Conservation (phyloP, 2,113 vertebrate species). For the Dipodomys merriami region DNA sequence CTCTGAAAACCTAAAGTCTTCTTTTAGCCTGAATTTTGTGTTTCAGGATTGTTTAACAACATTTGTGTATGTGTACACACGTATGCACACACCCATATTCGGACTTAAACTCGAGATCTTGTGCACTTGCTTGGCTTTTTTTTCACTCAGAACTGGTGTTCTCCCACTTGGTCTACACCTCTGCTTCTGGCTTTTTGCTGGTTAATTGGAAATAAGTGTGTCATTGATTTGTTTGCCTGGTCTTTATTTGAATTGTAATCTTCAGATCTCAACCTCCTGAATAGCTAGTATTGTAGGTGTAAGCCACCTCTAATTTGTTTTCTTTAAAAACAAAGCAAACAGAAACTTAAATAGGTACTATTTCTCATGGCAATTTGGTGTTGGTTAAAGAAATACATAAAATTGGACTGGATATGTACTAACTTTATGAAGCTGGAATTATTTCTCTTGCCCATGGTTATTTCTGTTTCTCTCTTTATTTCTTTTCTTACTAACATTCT, state of each 20-base stretch:
- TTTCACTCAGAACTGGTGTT: no score
- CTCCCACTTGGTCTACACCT: no score
- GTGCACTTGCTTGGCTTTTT: no score
- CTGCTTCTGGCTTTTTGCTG: neutral
- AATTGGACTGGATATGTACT: constrained; percentile 30
- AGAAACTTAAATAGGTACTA: neutral
- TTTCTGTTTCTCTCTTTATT: constrained; percentile 21
- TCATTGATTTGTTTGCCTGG: no score
- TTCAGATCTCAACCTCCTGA: no score
- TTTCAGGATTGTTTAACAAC: neutral
- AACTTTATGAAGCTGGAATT: constrained; percentile 3
- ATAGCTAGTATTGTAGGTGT: no score
- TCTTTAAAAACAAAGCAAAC: neutral
- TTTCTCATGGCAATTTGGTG: constrained; percentile 45
- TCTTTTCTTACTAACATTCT: neutral
- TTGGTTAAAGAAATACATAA: neutral
- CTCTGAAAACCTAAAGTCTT: constrained; percentile 17
- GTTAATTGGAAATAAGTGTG: neutral
- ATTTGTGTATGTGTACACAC: no score
- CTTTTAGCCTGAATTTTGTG: neutral
- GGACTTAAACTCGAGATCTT: no score
- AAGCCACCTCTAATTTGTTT: no score
- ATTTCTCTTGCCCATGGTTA: neutral
- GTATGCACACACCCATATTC: no score
- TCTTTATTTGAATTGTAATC: no score